Base-by-base conservation (phyloP, 2,888 invertebrate species). In the Sminthurides aquaticus region DNA sequence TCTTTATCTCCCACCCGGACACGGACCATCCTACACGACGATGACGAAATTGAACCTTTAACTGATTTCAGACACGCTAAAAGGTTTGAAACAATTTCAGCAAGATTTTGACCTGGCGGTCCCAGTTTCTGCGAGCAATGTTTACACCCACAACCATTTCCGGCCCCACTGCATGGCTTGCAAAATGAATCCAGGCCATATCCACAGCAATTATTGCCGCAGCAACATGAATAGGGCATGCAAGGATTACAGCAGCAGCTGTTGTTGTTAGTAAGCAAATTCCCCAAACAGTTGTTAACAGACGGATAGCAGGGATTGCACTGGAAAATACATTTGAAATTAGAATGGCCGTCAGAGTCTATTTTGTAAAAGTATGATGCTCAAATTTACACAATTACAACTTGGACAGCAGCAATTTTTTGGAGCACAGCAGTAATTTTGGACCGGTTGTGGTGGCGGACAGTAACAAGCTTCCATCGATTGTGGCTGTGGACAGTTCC, bases 1-100 rank as follows among this genome's bases (percentile, higher is more conserved):
- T 11, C n/a, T 49, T 26, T 5, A 27, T 49, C 28, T 60, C 27
- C 25, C 52, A 60, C 11, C 60, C 60, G 1, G 54, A 24, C 15
- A 60, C 54, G 60, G 49, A 60, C 60, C 60, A 49, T n/a, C 52
- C 49, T 58, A n/a, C 29, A 29, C 8, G 43, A 34, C 43, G 43
- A 34, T 11, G 43, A 15, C 43, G 43, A n/a, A n/a, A n/a, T n/a
- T n/a, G n/a, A 34, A 34, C 43, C 43, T 34, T 34, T 34, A 34
- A 34, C 8, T 15, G 15, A 11, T 15, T 34, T 5, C 15, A 34
- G 43, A 15, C 43, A 34, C 43, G 8, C 15, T 15, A 34, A 11
- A 11, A 34, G 43, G 5, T 34, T 5, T 34, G 43, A 34, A 34
- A 34, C 43, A 34, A 34, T 34, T 5, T 34, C 43, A 15, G 5